Percentiles rank a stretch among this genome's conserved stretches.
These are phyloP conservation scores for Capitulum mitella DNA, from an alignment of 2,888 invertebrate species.

Conservation along the genomic window DNA sequence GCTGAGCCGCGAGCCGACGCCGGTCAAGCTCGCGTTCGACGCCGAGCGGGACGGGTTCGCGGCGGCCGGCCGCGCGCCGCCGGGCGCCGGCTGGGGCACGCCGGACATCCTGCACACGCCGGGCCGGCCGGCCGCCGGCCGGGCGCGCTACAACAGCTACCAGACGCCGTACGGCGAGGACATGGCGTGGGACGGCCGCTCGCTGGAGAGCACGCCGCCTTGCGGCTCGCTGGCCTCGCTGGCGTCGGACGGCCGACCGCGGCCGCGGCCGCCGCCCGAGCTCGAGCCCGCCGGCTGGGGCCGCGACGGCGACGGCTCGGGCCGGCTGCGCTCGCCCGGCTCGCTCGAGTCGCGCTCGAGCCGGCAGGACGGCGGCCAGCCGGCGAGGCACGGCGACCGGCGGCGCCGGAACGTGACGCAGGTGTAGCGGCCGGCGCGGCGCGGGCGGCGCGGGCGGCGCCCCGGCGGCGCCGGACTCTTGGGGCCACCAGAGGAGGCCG, in stretches of 20 bases:
- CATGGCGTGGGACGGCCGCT: constrained; percentile 30
- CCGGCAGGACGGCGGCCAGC: neutral
- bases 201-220: constrained; percentile 34
- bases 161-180: constrained; percentile 26
- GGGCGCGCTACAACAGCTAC: constrained; percentile 28
- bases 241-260: neutral
- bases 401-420: constrained; percentile 36
- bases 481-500: too few species aligned
- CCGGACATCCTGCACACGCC: constrained; percentile 30
- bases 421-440: neutral
- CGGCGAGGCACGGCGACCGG: constrained; percentile 29
- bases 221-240: constrained; percentile 35
- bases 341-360: neutral
- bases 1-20: neutral
- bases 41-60: neutral
- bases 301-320: neutral
- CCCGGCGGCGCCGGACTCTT: too few species aligned
- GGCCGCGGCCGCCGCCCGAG: neutral
- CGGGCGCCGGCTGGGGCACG: constrained; percentile 32
- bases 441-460: too few species aligned
- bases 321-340: neutral
- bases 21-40: neutral
- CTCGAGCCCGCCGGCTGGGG: neutral
- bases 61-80: constrained; percentile 8
- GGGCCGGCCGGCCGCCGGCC: constrained; percentile 22